Evolutionary conservation across 2,888 invertebrate genomes (phyloP), one percentile per base, ranked within the genome.

Genomic region (Lordiphosa andalusiaca): DNA sequence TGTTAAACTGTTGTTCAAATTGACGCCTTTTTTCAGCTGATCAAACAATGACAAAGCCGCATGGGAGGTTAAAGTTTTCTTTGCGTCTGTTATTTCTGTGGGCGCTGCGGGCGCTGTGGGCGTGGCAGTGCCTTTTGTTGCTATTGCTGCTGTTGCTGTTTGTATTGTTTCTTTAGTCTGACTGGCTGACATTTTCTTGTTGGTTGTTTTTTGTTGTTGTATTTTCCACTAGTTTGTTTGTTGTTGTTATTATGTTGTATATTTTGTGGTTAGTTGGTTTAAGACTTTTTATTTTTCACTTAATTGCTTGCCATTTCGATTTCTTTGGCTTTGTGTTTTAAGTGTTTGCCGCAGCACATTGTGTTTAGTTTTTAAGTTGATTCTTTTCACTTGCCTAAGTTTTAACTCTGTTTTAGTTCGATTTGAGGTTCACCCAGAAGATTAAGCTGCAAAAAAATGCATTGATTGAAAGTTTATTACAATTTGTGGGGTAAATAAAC

Each of bases 1-100:
- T 73, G 76, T 69, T 65, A 66, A 71, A 69, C 67, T 73, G 67
- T 86, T 87, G 68, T 86, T 87, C 60, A 81, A 77, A 81, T 86
- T 84, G 58, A 82, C 81, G 72, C 87, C 86, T 70, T 86, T 87
- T 75, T 87, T 87, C 52, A 87, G 73, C 72, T 87, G 87, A 86
- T 87, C 87, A 67, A 87, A 87, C 61, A 87, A 65, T 60, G 86
- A 87, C 70, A 87, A 73, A 53, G 73, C 80, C 57, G 61, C 61
- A 48, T 35, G 64, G 25, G 78, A 72, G 51, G 71, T 77, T 69
- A 69, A 69, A 62, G 64, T 73, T 60, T 76, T 73, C 61, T 58
- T 62, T 36, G 53, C 63, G 38, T 30, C 30, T 30, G 30, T 30
- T 30, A 30, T 30, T 30, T 51, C 39, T 44, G 53, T 55, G 55